These are phyloP conservation scores for Dissostichus mawsoni DNA, from an alignment of 2,113 vertebrate genomes.

Conservation along the genomic window DNA sequence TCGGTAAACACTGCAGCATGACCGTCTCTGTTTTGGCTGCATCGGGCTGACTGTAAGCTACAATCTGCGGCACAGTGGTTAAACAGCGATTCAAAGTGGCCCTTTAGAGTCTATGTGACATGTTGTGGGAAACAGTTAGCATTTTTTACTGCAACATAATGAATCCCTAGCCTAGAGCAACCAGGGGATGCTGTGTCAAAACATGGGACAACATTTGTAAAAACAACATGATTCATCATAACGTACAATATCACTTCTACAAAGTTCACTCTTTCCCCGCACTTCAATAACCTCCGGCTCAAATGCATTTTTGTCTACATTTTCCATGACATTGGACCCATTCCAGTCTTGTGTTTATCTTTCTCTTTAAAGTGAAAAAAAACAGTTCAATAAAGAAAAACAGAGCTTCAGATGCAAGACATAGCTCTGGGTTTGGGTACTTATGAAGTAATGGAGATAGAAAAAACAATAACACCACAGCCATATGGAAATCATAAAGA, in stretches of 20 bases:
- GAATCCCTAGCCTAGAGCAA: conserved; percentile 34
- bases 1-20: conserved; percentile 34
- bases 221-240: conserved; percentile 33
- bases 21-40: conserved; percentile 42
- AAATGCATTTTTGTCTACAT: conserved; percentile 44
- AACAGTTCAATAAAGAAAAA: conserved; percentile 53
- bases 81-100: conserved; percentile 41
- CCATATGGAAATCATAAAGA: conserved; percentile 86
- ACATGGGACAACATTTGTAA: conserved; percentile 40
- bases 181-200: conserved; percentile 26
- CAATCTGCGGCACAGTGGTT: conserved; percentile 32
- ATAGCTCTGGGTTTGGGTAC: conserved; percentile 48
- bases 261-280: conserved; percentile 9
- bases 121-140: conserved; percentile 46
- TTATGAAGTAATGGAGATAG: conserved; percentile 75
- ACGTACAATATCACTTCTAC: conserved; percentile 23
- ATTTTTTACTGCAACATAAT: conserved; percentile 26
- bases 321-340: conserved; percentile 42
- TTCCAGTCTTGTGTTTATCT: conserved; percentile 56
- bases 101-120: conserved; percentile 37
- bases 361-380: conserved; percentile 51
- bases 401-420: conserved; percentile 44
- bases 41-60: background rate
- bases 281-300: conserved; percentile 36
- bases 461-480: conserved; percentile 78